phyloP scores from a whole-genome alignment of 2,888 invertebrate species.

The Drosophila parthenogenetica region DNA sequence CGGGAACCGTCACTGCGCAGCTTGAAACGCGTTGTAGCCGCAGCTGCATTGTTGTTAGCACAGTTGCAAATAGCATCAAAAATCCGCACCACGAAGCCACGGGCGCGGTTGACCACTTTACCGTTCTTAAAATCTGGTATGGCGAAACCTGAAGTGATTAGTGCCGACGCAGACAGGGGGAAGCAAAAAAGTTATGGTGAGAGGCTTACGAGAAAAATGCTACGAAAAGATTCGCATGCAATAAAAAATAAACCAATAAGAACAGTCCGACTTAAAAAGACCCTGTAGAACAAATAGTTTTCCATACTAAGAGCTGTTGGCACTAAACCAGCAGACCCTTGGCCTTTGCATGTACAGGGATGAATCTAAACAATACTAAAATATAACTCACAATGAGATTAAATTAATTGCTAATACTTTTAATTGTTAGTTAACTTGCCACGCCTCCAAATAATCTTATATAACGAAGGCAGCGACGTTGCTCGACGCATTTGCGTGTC shows the following conservation, averaged over 20 bases:
- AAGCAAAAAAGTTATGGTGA: conserved; percentile 39
- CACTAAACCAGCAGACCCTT: too few species aligned
- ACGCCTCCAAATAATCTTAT: conserved; percentile 43
- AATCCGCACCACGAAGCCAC: conserved; percentile 87
- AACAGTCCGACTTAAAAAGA: background rate
- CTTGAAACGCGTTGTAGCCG: conserved; percentile 85
- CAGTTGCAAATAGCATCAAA: conserved; percentile 89
- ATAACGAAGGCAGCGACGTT: conserved; percentile 25
- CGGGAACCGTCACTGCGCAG: conserved; percentile 78
- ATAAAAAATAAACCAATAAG: conserved; percentile 23
- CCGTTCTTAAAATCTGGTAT: conserved; percentile 86
- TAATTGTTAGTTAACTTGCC: conserved; percentile 42
- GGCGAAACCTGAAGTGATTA: conserved; percentile 80
- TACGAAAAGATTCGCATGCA: conserved; percentile 55
- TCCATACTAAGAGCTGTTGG: too few species aligned
- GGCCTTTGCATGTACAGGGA: too few species aligned
- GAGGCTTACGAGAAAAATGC: conserved; percentile 53
- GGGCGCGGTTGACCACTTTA: conserved; percentile 87
- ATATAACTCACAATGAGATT: conserved; percentile 15
- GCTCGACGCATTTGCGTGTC: conserved; percentile 31
- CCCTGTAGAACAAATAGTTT: too few species aligned
- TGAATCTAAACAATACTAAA: background rate
- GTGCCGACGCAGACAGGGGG: conserved; percentile 33
- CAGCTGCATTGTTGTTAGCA: conserved; percentile 86
- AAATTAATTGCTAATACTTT: conserved; percentile 40